These are phyloP conservation scores for Gambelia wislizenii DNA, from an alignment of 2,797 vertebrate genomes.

Conservation along the genomic window DNA sequence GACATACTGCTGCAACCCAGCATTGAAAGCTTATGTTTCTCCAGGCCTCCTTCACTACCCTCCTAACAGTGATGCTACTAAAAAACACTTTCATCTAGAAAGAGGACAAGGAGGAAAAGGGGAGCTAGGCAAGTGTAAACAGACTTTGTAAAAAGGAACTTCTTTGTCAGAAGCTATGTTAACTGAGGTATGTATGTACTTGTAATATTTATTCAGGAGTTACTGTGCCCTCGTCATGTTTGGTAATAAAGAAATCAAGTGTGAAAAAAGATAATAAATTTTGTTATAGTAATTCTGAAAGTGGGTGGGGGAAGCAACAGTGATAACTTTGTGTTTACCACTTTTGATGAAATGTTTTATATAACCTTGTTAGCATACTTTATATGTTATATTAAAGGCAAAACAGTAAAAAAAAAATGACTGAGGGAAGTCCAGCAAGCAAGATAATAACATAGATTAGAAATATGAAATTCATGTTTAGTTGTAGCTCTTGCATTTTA, in stretches of 20 bases:
- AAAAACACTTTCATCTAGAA: too few species aligned
- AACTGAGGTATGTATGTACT: too few species aligned
- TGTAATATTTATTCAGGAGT: neutral
- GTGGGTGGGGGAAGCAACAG: neutral
- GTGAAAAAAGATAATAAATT: neutral
- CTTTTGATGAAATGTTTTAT: neutral
- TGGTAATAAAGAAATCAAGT: neutral
- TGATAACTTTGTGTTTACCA: neutral
- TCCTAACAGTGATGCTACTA: too few species aligned
- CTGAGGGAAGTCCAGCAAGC: conserved; percentile 41
- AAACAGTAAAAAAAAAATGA: conserved; percentile 32
- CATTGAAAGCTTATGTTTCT: too few species aligned
- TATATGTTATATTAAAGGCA: neutral
- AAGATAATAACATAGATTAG: conserved; percentile 60
- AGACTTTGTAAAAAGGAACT: too few species aligned
- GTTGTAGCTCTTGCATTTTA: conserved; percentile 13
- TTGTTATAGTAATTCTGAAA: neutral
- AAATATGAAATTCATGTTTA: conserved; percentile 51
- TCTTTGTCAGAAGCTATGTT: too few species aligned
- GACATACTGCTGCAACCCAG: too few species aligned
- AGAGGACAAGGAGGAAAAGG: too few species aligned
- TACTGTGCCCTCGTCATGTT: neutral
- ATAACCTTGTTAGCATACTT: neutral
- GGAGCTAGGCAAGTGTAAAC: too few species aligned
- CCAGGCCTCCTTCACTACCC: too few species aligned